Base-by-base conservation (phyloP, 2,797 vertebrate species). In the Sebastes diaconus region DNA sequence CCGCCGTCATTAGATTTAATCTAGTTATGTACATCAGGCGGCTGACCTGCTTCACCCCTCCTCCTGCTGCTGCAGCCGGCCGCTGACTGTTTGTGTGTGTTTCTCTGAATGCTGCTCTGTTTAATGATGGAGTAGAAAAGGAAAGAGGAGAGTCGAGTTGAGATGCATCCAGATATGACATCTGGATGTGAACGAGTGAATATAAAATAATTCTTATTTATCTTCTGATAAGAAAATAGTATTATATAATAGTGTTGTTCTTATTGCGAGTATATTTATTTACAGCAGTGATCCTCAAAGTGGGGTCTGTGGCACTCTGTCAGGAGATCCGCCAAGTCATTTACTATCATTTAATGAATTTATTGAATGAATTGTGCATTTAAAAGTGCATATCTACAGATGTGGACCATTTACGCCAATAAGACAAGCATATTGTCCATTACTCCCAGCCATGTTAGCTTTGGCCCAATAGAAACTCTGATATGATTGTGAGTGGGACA, bases 1-100 rank as follows among this genome's bases (percentile, higher is more conserved):
- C 73, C 39, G 61, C 89, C 79, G 84, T 87, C 85, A 88, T 93
- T 93, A 91, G 57, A 66, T 85, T 61, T 94, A 94, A 95, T 93
- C 29, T 5, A 66, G 86, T 95, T 95, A 94, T 87, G 80, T 74
- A 75, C 79, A 71, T 80, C 70, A 81, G 85, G 85, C 86, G 14
- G 77, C 73, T 89, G 82, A 74, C 84, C 83, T 74, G 71, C 64
- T 77, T 55, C 71, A 70, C 73, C 80, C 66, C 30, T 32, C 63
- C 79, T 73, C 75, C 59, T 66, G 81, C 67, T 71, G 80, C 67
- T 71, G 80, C 87, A 76, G 80, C 67, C 36, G n/a, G 55, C 25
- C 4, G 25, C 2, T 57, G 1, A 68, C 14, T 73, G 27, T 68
- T 8, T 55, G 27, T 73, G 30, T 22, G 52, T 18, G 34, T 22